These are phyloP conservation scores for Mya arenaria DNA, from an alignment of 1,140 invertebrate species.

Conservation along the genomic window DNA sequence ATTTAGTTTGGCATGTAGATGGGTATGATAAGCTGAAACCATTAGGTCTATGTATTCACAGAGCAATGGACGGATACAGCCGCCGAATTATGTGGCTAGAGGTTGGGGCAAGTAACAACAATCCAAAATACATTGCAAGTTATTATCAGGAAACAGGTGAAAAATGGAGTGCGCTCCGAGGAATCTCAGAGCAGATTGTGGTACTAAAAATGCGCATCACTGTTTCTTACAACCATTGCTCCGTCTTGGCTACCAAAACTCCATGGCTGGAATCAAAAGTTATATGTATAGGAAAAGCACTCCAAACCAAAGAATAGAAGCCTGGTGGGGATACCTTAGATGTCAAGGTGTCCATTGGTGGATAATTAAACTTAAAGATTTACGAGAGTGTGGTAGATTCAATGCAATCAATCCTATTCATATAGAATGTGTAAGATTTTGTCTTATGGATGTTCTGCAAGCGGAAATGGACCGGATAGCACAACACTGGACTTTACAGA, in stretches of 20 bases:
- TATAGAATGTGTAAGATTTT: constrained; percentile 32
- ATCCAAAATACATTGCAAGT: constrained; percentile 60
- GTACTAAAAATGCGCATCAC: constrained; percentile 53
- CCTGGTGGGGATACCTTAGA: constrained; percentile 47
- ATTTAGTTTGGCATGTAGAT: constrained; percentile 74
- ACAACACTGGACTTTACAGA: constrained; percentile 25
- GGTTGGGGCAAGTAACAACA: constrained; percentile 70
- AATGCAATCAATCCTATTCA: neutral
- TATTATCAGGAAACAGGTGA: constrained; percentile 65
- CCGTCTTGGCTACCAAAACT: constrained; percentile 2
- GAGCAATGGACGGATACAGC: constrained; percentile 75
- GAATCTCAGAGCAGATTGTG: constrained; percentile 41
- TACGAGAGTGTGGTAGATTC: constrained; percentile 33
- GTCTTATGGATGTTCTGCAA: constrained; percentile 29
- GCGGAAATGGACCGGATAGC: constrained; percentile 21
- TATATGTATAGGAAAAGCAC: constrained; percentile 55
- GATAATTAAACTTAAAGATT: constrained; percentile 41
- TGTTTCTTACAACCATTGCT: constrained; percentile 46
- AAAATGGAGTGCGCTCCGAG: constrained; percentile 28
- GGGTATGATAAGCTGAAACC: constrained; percentile 75
- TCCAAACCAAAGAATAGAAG: constrained; percentile 54
- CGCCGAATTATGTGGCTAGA: constrained; percentile 72
- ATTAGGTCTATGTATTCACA: constrained; percentile 74
- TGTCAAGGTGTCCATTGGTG: constrained; percentile 42
- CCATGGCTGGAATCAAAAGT: constrained; percentile 35